A percentile compares a stretch with the other conserved stretches of the same genome.
phyloP scores from a whole-genome alignment of 23 tunicate species.

The Trididemnum nubilum region DNA sequence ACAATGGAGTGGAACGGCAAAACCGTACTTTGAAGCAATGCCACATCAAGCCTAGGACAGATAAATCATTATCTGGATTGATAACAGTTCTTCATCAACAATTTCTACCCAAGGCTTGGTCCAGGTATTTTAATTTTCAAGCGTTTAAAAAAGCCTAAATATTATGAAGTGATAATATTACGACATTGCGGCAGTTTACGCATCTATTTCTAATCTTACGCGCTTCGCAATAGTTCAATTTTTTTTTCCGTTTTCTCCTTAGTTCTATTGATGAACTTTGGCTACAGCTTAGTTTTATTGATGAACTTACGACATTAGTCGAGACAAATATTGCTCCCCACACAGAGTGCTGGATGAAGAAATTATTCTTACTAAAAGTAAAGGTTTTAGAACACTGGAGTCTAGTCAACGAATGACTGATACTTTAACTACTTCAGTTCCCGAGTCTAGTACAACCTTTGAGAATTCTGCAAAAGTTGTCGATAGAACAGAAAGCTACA shows the following conservation, averaged over 20 bases:
- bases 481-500: background rate
- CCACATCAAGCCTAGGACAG: background rate
- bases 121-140: no score
- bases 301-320: background rate
- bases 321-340: no score
- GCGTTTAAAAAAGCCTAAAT: no score
- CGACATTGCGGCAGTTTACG: no score
- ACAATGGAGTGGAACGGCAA: conserved; percentile 38
- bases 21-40: conserved; percentile 23
- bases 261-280: background rate
- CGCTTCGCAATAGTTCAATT: no score
- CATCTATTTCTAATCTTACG: no score
- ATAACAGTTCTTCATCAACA: background rate
- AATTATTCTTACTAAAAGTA: background rate
- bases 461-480: no score
- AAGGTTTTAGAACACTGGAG: background rate
- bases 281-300: background rate
- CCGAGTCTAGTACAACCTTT: background rate
- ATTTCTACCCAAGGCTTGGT: conserved; percentile 17
- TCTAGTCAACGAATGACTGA: background rate
- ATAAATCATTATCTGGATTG: conserved; percentile 24
- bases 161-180: no score
- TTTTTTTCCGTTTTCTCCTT: no score
- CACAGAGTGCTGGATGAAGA: background rate
- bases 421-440: background rate